Evolutionary conservation across 2,113 vertebrate genomes (phyloP).

Genomic region (Archocentrus centrarchus): DNA sequence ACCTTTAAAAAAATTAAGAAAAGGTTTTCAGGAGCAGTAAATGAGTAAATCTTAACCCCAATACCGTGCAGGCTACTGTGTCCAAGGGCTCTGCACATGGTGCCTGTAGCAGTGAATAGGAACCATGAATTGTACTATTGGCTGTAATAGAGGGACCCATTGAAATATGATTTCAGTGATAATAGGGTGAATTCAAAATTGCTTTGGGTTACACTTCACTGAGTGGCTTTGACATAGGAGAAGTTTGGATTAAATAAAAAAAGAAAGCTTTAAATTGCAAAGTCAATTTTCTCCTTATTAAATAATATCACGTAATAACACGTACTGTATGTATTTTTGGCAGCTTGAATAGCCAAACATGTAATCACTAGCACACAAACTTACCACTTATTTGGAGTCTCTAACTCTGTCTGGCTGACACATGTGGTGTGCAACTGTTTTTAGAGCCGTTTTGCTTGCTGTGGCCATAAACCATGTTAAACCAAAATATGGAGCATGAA

Average conservation of each 20-base stretch:
- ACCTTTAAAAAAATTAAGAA: conserved; percentile 6
- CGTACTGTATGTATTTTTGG: background rate
- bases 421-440: background rate
- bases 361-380: background rate
- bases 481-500: background rate
- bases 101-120: background rate
- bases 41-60: background rate
- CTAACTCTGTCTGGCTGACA: background rate
- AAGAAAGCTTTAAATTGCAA: background rate
- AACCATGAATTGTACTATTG: background rate
- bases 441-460: background rate
- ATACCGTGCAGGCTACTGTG: background rate
- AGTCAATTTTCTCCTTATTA: background rate
- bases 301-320: background rate
- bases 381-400: background rate
- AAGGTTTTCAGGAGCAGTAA: conserved; percentile 1
- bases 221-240: background rate
- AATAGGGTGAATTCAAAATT: background rate
- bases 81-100: background rate
- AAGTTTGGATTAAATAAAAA: background rate
- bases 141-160: background rate
- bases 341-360: background rate
- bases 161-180: conserved; percentile 7
- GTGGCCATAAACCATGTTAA: background rate
- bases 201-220: background rate